These are phyloP conservation scores for Champsocephalus esox DNA, from an alignment of 2,797 vertebrate genomes.

Conservation along the genomic window DNA sequence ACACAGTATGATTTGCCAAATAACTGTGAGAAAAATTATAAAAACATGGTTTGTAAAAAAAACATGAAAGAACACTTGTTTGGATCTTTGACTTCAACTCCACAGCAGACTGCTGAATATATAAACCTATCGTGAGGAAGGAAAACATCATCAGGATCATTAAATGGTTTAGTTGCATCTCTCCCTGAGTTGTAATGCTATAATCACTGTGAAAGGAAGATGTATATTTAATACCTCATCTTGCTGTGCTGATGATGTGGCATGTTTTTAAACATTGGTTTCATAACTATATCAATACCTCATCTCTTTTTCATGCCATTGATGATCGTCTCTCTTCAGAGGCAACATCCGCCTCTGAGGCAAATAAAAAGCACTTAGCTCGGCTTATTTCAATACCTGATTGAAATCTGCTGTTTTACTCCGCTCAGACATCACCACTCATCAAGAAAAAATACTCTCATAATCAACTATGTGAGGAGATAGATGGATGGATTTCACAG, in stretches of 20 bases:
- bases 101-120: not conserved
- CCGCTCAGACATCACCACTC: constrained; percentile 53
- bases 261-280: constrained; percentile 83
- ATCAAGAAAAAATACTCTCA: constrained; percentile 36
- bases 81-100: not conserved
- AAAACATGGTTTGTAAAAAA: too few relatives aligned
- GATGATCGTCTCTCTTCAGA: constrained; percentile 61
- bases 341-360: constrained; percentile 61
- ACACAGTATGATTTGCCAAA: too few relatives aligned
- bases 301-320: constrained; percentile 83
- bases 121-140: not conserved
- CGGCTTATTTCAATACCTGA: constrained; percentile 64
- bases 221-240: constrained; percentile 81
- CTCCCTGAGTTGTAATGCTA: constrained; percentile 63
- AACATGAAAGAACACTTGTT: too few relatives aligned
- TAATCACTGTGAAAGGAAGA: constrained; percentile 67
- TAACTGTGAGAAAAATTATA: too few relatives aligned
- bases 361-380: constrained; percentile 66
- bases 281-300: constrained; percentile 85
- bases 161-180: constrained; percentile 35
- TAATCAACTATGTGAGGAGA: constrained; percentile 13
- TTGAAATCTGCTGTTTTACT: constrained; percentile 54
- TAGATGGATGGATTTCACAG: constrained; percentile 45
- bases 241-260: constrained; percentile 78
- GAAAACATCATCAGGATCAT: constrained; percentile 13